Base-by-base conservation (phyloP, 2,888 invertebrate species). In the Dryococelus australis region DNA sequence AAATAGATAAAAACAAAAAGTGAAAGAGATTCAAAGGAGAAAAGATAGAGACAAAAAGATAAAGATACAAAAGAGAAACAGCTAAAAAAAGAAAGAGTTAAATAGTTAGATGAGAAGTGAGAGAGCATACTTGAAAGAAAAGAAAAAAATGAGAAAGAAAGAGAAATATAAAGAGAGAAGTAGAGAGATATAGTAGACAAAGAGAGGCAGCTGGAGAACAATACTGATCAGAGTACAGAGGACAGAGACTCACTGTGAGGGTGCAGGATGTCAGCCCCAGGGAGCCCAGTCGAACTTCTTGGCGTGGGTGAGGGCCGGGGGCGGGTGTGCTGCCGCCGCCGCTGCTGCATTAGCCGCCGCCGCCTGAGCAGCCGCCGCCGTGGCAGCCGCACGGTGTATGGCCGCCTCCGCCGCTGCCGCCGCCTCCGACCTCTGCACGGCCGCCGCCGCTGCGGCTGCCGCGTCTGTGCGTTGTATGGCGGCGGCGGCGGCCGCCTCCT, bases 401-500 rank as follows among this genome's bases (percentile, higher is more conserved):
- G 95, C 94, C 12, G 95, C 94, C 43, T 86, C 86, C 6, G 87
- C 87, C 27, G 86, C 84, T 26, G 87, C 87, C 43, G 87, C 87
- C 88, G 88, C 86, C 8, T 86, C 84, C 9, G 87, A 87, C 91
- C 91, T 95, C 87, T 94, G 93, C 0, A 96, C 94, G 4, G 95
- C 95, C 0, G 94, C 93, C 88, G 94, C 95, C 0, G 96, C 95
- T 0, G 95, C 95, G 27, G 95, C 94, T 0, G 95, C 93, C 0
- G 96, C 95, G 90, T 95, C 95, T 0, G 95, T 95, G 13, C 96
- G 93, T 88, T 95, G 95, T 24, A 94, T 93, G 6, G 95, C 94
- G 5, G 95, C 95, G 0, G 95, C 94, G 0, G 96, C 96, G 12
- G 95, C 95, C 0, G 96, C 94, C 91, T 96, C 96, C 91, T 96